These are phyloP conservation scores for Coelopa frigida DNA, from an alignment of 1,140 invertebrate genomes.

Conservation along the genomic window DNA sequence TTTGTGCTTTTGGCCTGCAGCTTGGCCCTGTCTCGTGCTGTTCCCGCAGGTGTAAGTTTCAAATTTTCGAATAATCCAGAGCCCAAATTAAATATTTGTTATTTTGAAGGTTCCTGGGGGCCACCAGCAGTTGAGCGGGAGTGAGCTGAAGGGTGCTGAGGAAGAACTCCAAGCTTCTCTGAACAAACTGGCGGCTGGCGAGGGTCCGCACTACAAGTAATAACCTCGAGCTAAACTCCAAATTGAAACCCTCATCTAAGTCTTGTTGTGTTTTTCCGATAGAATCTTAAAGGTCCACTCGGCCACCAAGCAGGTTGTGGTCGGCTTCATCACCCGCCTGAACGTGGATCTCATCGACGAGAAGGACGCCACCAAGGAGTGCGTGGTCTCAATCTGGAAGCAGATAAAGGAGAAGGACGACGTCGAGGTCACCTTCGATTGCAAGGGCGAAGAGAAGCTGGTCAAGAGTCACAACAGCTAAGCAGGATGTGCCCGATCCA, in stretches of 20 bases:
- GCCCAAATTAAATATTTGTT: no score
- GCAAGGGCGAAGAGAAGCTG: conserved; percentile 16
- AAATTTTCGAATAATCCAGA: no score
- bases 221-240: no score
- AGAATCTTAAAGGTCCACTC: conserved; percentile 15
- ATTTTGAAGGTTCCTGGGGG: no score
- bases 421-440: conserved; percentile 25
- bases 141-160: conserved; percentile 15
- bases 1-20: conserved; percentile 1
- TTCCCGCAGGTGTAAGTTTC: no score
- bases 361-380: conserved; percentile 14
- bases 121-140: background rate
- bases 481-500: no score
- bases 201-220: conserved; percentile 22
- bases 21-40: background rate
- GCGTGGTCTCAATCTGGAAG: conserved; percentile 18
- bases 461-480: conserved; percentile 13
- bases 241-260: no score
- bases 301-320: conserved; percentile 16
- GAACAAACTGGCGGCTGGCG: conserved; percentile 12
- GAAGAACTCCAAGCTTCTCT: conserved; percentile 15
- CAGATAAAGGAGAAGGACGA: conserved; percentile 21
- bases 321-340: conserved; percentile 13
- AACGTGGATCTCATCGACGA: conserved; percentile 15
- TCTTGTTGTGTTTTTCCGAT: background rate